Base-by-base conservation (phyloP, 2,888 invertebrate genomes). In the Mythimna pallens region DNA sequence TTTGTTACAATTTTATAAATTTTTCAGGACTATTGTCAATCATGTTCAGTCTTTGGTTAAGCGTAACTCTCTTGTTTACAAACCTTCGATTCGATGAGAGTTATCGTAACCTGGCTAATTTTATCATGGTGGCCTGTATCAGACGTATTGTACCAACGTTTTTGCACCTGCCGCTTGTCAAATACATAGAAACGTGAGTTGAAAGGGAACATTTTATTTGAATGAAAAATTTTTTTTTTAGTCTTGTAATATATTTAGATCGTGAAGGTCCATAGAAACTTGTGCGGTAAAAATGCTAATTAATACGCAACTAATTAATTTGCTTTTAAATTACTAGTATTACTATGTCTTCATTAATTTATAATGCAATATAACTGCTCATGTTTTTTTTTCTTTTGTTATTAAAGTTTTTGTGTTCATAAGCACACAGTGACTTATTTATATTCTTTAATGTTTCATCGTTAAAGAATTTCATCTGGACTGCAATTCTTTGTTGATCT, bases 31-130 rank as follows among this genome's bases (percentile, higher is more conserved):
- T 88, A 8, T 66, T 93, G 25, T 91, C 91, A n/a, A 78, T 89
- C 47, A 69, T 89, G 5, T 75, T 91, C 8, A 88, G 89, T 68
- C 70, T 86, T 61, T 93, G 92, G 92, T 66, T 93, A 70, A 91
- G 88, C 69, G 70, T 88, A 61, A 84, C 86, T 57, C 83, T 94
- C 17, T 78, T 91, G 57, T 78, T 87, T 52, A 89, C 91, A 9
- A 87, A 83, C 73, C 86, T 94, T 71, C 86, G 88, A 65, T 76
- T 81, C 62, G 89, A 93, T 77, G 82, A 86, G 14, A 95, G 94
- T 85, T 96, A 96, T 85, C 89, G 94, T 36, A 92, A 95, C 81
- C 87, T 96, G 64, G 88, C 93, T 36, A 94, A 93, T 82, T 92
- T 94, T 81, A 93, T 93, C 40, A 81, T 92, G 54, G 88, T 92